Evolutionary conservation across 2,888 invertebrate genomes (phyloP), one percentile per base, ranked within the genome.

Genomic region (Agrypnus murinus): DNA sequence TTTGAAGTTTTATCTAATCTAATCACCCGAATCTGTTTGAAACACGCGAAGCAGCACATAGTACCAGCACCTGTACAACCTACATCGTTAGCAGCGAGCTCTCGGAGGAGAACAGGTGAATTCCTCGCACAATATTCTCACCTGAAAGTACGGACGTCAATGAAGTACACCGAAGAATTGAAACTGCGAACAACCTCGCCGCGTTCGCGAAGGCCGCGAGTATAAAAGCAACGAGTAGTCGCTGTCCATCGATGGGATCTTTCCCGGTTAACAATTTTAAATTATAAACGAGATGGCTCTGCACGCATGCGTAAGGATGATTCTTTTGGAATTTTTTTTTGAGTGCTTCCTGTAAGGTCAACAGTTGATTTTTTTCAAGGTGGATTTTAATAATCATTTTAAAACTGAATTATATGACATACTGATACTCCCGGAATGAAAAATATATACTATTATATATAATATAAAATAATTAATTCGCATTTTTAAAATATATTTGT

Each of bases 171-270:
- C 25, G 25, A 14, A 19, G 62, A 63, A 34, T 38, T 50, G 46
- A 38, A 62, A 62, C 64, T 10, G 50, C 67, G 60, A 60, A 53
- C 59, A 60, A 68, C 67, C 53, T 68, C 48, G 53, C 67, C 48
- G 53, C 67, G 62, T 34, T 53, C 67, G 59, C 67, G 67, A 68
- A 68, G 66, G 62, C 34, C 67, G 67, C 25, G 45, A 15, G 32
- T 66, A 53, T n/a, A n/a, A n/a, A n/a, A 38, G 25, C 64, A 9
- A 43, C 64, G 25, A n/a, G n/a, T n/a, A n/a, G n/a, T 59, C 66
- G 66, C 59, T 53, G 67, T 55, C 62, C 62, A 68, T 68, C 60
- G 62, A 68, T 34, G 50, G 59, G 19, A 12, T 50, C 48, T 66
- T 50, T 46, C 50, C 34, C 62, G 38, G 58, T 57, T 43, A 25